phyloP scores from a whole-genome alignment of 2,113 vertebrate genomes.

The Oryzias woworae region DNA sequence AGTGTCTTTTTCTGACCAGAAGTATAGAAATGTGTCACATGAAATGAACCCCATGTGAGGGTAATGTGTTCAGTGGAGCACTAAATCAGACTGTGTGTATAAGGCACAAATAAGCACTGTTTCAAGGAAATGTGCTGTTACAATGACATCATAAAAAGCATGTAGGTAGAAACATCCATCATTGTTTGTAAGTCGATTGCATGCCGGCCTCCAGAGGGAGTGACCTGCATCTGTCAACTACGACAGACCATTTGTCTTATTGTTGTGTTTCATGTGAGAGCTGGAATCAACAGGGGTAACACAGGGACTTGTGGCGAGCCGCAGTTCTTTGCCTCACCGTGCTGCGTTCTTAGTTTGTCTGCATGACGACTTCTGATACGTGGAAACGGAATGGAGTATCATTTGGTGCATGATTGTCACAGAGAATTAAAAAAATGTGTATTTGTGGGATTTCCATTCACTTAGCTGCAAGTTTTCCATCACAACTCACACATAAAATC shows the following conservation, averaged over 20 bases:
- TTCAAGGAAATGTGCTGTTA: background rate
- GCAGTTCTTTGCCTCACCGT: constrained; percentile 1
- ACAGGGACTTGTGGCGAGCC: constrained; percentile 15
- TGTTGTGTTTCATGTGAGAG: constrained; percentile 27
- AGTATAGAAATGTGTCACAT: too few species aligned
- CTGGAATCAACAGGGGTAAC: constrained; percentile 18
- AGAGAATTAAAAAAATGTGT: constrained; percentile 1
- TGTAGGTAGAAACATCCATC: constrained; percentile 46
- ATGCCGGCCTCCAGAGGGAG: constrained; percentile 30
- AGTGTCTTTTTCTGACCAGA: too few species aligned
- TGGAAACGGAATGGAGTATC: constrained; percentile 9
- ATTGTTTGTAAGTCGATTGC: constrained; percentile 52
- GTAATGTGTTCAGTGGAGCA: too few species aligned
- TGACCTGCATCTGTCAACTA: constrained; percentile 55
- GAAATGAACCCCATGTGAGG: too few species aligned
- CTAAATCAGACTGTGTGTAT: too few species aligned
- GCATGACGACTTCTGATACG: background rate
- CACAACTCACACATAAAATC: background rate
- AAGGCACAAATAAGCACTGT: too few species aligned
- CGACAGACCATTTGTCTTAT: constrained; percentile 58
- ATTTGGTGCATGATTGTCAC: constrained; percentile 21
- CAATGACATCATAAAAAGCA: constrained; percentile 41
- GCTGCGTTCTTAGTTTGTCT: constrained; percentile 9
- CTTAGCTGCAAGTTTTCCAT: background rate
- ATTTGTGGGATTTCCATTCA: background rate